Evolutionary conservation across 53 echinoderm and acorn worm species (phyloP).

Genomic region (Henricia sp.): DNA sequence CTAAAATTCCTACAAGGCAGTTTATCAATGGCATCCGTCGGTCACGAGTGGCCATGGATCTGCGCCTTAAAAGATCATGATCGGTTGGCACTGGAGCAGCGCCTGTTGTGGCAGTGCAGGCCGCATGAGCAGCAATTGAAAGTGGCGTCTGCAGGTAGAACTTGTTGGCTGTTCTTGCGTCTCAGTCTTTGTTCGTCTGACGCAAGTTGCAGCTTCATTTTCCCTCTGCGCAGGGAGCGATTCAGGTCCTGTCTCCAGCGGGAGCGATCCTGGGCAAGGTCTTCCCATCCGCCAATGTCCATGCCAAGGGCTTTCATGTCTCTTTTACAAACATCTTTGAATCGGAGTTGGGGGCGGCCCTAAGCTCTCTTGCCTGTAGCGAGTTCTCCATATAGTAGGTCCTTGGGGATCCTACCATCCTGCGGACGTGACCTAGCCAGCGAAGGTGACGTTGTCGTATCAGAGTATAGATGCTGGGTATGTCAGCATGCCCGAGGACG

Average conservation of each 20-base stretch:
- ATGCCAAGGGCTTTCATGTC: conserved; percentile 26
- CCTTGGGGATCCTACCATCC: too few relatives aligned
- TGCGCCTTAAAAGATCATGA: background rate
- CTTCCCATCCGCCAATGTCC: conserved; percentile 18
- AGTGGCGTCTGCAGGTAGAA: background rate
- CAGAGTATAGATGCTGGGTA: too few relatives aligned
- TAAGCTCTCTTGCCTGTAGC: background rate
- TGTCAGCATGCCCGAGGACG: too few relatives aligned
- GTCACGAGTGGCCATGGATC: conserved; percentile 2
- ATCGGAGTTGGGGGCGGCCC: conserved; percentile 11
- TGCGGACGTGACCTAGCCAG: too few relatives aligned
- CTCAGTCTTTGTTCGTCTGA: background rate
- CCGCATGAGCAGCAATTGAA: background rate
- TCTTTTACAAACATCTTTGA: too few relatives aligned
- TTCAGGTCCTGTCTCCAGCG: background rate
- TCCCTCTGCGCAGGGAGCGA: background rate
- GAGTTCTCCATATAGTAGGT: too few relatives aligned
- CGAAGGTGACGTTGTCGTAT: too few relatives aligned
- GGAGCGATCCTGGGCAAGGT: background rate
- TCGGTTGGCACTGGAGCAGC: background rate
- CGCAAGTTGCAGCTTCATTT: background rate
- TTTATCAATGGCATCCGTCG: too few relatives aligned
- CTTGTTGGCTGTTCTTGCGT: too few relatives aligned
- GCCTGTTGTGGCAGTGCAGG: background rate
- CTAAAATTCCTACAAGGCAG: too few relatives aligned